Evolutionary conservation across 2,797 vertebrate genomes (phyloP).

Genomic region (Aplochiton taeniatus): DNA sequence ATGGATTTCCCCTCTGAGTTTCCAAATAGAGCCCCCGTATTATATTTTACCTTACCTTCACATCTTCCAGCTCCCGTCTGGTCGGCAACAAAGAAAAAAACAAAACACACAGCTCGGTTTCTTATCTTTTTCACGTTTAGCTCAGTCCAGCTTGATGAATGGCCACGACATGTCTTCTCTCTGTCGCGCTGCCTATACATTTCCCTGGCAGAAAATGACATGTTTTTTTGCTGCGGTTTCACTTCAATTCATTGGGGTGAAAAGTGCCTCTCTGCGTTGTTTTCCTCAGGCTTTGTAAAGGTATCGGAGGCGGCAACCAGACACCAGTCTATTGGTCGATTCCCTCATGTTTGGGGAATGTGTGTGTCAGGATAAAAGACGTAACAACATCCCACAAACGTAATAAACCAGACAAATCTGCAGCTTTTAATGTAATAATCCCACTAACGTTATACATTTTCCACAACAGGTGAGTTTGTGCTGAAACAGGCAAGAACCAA

Average conservation of each 20-base stretch:
- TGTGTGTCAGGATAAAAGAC: not conserved
- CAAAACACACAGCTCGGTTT: slow-evolving; percentile 56
- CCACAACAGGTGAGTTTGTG: too few species aligned
- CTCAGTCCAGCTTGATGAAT: slow-evolving; percentile 50
- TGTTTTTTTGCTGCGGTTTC: slow-evolving; percentile 12
- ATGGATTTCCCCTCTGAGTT: slow-evolving; percentile 76
- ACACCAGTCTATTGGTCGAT: not conserved
- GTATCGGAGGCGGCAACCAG: not conserved
- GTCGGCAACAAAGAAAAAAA: too few species aligned
- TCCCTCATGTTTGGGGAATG: too few species aligned
- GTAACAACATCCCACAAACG: too few species aligned
- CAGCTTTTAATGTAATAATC: too few species aligned
- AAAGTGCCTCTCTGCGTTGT: not conserved
- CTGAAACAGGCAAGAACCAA: too few species aligned
- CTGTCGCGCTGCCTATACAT: slow-evolving; percentile 5
- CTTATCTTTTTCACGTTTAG: slow-evolving; percentile 47
- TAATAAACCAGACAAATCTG: too few species aligned
- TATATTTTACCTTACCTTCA: slow-evolving; percentile 35
- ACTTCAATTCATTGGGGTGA: slow-evolving; percentile 17
- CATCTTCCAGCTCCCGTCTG: slow-evolving; percentile 32
- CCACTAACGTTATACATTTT: too few species aligned
- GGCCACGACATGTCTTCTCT: slow-evolving; percentile 3
- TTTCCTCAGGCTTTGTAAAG: slow-evolving; percentile 3
- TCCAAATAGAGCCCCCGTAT: slow-evolving; percentile 62
- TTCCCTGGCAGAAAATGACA: slow-evolving; percentile 1